Conservation (phyloP, 2,113 vertebrate species). For the Cervus canadensis region DNA sequence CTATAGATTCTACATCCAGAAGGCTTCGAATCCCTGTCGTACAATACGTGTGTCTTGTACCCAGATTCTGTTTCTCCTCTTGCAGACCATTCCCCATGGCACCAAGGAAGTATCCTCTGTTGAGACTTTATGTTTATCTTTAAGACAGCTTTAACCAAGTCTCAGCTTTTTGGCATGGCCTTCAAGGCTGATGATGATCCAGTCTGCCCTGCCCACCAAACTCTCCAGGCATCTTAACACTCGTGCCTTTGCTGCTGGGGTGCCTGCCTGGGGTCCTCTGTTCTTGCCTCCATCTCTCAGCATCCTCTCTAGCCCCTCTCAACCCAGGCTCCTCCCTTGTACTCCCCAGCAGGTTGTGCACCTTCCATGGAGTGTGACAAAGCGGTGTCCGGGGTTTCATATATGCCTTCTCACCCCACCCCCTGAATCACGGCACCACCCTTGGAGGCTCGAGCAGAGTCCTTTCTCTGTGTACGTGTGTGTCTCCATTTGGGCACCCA, state of each 20-base stretch:
- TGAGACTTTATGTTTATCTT: background rate
- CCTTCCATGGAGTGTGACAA: background rate
- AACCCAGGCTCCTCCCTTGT: background rate
- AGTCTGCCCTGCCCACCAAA: background rate
- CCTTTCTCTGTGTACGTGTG: background rate
- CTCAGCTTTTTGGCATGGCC: background rate
- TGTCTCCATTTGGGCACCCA: background rate
- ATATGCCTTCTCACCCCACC: too few relatives aligned
- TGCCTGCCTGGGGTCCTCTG: background rate
- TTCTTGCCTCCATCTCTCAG: background rate
- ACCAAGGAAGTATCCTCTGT: background rate
- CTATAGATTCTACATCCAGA: background rate
- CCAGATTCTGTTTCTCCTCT: background rate
- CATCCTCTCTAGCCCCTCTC: background rate
- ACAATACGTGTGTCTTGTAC: rapidly evolving
- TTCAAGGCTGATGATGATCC: background rate
- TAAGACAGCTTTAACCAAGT: background rate
- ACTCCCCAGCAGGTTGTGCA: background rate
- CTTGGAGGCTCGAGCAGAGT: background rate
- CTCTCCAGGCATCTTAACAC: background rate
- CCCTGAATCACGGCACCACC: background rate
- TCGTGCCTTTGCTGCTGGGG: background rate
- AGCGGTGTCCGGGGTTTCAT: rapidly evolving
- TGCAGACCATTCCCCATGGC: background rate
- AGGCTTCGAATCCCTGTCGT: background rate